Conservation (phyloP, 2,113 vertebrate species). For the Rhinopithecus roxellana region DNA sequence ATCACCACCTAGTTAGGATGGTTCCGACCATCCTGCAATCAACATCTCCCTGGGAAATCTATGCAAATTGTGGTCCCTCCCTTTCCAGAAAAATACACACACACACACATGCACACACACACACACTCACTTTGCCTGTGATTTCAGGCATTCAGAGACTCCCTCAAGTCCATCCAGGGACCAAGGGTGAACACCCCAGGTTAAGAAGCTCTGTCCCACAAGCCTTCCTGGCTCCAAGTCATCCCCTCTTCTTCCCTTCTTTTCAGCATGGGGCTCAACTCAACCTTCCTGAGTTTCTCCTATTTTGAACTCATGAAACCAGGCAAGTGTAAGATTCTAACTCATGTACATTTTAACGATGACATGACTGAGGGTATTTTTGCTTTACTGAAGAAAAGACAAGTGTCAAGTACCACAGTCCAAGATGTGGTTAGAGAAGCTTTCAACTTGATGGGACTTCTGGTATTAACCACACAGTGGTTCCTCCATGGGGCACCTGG, state of each 20-base stretch:
- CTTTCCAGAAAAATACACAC: neutral
- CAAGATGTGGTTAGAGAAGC: neutral
- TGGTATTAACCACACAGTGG: no score
- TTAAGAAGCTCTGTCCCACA: neutral
- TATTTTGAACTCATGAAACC: neutral
- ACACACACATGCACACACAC: neutral
- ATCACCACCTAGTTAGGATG: rapidly evolving
- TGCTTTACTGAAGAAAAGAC: neutral
- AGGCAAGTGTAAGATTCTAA: neutral
- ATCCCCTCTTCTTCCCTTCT: no score
- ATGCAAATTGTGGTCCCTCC: neutral
- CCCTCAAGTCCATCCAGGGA: neutral
- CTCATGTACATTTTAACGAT: neutral
- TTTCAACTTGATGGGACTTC: neutral
- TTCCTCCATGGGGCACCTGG: no score
- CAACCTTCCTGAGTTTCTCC: neutral
- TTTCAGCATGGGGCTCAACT: neutral
- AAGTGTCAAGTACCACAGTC: neutral
- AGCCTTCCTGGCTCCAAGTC: neutral
- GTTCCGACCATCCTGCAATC: neutral
- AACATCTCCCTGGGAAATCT: neutral
- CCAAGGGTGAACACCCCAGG: rapidly evolving
- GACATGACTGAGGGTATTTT: neutral
- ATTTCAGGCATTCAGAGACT: neutral
- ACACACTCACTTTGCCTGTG: neutral